Evolutionary conservation across 2,113 vertebrate genomes (phyloP), one percentile per base, ranked within the genome.

Genomic region (Verasper variegatus): DNA sequence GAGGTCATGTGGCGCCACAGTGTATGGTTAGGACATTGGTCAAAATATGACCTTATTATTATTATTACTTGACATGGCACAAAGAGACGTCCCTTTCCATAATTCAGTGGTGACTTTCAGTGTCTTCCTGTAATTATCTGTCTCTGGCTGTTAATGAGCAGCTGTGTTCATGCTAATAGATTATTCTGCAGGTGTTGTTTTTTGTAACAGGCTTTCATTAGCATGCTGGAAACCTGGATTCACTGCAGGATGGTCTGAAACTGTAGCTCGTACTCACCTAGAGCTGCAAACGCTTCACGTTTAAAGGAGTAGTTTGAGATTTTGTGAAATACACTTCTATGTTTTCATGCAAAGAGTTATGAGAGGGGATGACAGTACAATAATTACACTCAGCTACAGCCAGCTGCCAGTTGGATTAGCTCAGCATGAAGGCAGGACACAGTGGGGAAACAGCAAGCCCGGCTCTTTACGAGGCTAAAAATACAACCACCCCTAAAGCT

Each of bases 111-210:
- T 52, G 51, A 69, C 60, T 52, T 1, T 18, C 31, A 65, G 69
- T 42, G 76, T 71, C 35, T 49, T 66, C 54, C 61, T 71, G 9
- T 76, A 76, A 87, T 82, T 62, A 45, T 73, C 74, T 67, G 35
- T 78, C 65, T 82, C 57, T 47, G 61, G 61, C 23, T 14, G 47
- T 49, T 87, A 88, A 85, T 86, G 83, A 84, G 71, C 81, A 82
- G 83, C 81, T 88, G 68, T 74, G 68, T 79, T 85, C 68, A 45
- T 1, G n/a, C 26, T 78, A 65, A 82, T 77, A 59, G 42, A 57
- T 78, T 68, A 80, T 80, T 72, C 52, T 81, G 55, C 68, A 84
- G 83, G 67, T 81, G 55, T 58, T 78, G 69, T 68, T 79, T 77
- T 77, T 67, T 76, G 76, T 63, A n/a, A 59, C 11, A 10, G 15